Evolutionary conservation across 2,113 vertebrate species (phyloP).

Genomic region (Antechinus stuartii): DNA sequence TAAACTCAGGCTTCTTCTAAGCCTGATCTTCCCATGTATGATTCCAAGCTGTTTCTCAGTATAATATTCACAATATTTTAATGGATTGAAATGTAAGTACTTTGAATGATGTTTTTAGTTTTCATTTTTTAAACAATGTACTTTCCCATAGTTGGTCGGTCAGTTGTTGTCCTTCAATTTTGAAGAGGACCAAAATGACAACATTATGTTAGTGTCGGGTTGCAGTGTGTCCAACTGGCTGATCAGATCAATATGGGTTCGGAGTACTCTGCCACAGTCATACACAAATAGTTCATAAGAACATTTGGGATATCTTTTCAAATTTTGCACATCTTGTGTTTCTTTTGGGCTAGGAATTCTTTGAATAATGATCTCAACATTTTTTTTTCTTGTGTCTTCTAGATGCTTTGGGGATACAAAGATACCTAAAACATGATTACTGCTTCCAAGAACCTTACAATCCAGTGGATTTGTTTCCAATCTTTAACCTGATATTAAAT

Average conservation of each 20-base stretch:
- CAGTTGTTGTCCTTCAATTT: no score
- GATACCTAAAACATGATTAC: not conserved
- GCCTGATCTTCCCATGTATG: not conserved
- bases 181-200: no score
- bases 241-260: no score
- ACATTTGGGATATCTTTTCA: no score
- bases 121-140: not conserved
- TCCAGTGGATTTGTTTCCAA: not conserved
- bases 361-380: not conserved
- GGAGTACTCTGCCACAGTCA: no score
- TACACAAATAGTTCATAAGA: no score
- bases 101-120: not conserved
- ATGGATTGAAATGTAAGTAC: not conserved
- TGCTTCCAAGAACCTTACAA: not conserved
- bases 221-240: no score
- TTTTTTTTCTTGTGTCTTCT: not conserved
- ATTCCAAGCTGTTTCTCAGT: not conserved
- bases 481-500: not conserved
- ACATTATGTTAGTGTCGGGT: no score
- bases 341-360: no score
- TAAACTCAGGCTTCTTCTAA: not conserved
- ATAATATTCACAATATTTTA: not conserved
- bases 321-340: no score
- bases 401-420: not conserved
- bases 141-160: not conserved